phyloP scores from a whole-genome alignment of 2,888 invertebrate species.

The Hemistola chrysoprasaria region DNA sequence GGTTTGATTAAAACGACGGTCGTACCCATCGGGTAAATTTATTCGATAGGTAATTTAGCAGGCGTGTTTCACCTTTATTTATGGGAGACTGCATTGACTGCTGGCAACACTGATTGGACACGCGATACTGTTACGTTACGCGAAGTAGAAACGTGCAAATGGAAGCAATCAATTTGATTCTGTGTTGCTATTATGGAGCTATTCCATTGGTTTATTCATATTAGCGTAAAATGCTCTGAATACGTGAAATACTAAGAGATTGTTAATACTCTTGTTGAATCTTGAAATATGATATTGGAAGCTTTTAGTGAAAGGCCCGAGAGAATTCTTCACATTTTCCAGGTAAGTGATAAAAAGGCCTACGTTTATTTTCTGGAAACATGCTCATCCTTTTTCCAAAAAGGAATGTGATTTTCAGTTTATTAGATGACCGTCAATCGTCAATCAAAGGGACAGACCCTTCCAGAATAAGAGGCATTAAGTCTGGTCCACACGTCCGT shows the following conservation, averaged over 20 bases:
- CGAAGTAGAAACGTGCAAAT: slow-evolving; percentile 1
- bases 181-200: not conserved
- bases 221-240: too few relatives aligned
- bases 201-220: too few relatives aligned
- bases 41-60: slow-evolving; percentile 42
- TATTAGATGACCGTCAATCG: slow-evolving; percentile 32
- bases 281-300: too few relatives aligned
- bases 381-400: too few relatives aligned
- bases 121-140: slow-evolving; percentile 11
- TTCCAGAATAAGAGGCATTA: slow-evolving; percentile 43
- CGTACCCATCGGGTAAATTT: slow-evolving; percentile 31
- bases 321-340: too few relatives aligned
- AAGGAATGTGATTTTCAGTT: not conserved
- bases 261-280: too few relatives aligned
- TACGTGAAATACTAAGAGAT: too few relatives aligned
- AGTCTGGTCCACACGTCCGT: slow-evolving; percentile 44
- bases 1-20: slow-evolving; percentile 32
- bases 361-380: too few relatives aligned
- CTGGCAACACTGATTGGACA: slow-evolving; percentile 25
- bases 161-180: slow-evolving; percentile 1
- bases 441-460: slow-evolving; percentile 40
- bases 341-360: too few relatives aligned
- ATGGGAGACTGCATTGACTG: slow-evolving; percentile 33
- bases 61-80: slow-evolving; percentile 36
- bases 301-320: too few relatives aligned